Conservation (phyloP, 2,113 vertebrate species). For the Aegithalos caudatus region DNA sequence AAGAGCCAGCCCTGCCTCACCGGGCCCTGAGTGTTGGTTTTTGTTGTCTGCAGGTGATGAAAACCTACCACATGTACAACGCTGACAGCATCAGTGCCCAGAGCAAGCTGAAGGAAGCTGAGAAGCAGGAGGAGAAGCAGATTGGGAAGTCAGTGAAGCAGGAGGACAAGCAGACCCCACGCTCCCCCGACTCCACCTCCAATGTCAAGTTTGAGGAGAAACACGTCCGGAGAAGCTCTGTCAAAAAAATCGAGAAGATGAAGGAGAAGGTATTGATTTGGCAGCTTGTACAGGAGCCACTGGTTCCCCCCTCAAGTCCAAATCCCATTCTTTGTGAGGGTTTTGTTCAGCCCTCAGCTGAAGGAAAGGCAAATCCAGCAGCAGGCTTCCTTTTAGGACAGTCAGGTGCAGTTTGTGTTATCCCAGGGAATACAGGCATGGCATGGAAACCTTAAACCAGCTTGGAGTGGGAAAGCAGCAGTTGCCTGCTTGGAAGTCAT, state of each 20-base stretch:
- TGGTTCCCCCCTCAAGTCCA: not conserved
- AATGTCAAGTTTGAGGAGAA: constrained; percentile 90
- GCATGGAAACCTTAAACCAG: not conserved
- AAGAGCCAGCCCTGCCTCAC: not conserved
- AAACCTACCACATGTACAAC: constrained; percentile 99
- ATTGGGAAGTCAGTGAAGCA: constrained; percentile 92
- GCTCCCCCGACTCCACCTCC: constrained; percentile 90
- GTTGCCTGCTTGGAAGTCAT: not conserved
- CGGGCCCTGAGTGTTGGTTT: not conserved
- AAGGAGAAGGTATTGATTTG: constrained; percentile 88
- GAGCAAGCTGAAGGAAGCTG: constrained; percentile 97
- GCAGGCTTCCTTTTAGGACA: not conserved
- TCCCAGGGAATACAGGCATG: not conserved
- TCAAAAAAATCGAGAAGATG: constrained; percentile 99
- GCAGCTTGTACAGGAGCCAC: not conserved
- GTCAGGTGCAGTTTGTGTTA: fast-evolving
- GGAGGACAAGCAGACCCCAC: constrained; percentile 89
- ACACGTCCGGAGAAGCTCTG: constrained; percentile 90
- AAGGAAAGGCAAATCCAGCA: not conserved
- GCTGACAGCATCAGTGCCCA: constrained; percentile 97
- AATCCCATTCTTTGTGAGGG: fast-evolving
- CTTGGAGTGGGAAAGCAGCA: not conserved
- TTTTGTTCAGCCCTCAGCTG: fast-evolving
- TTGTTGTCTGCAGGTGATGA: constrained; percentile 87
- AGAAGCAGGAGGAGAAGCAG: constrained; percentile 99